Conservation (phyloP, 2,888 invertebrate species). For the Hirudinaria manillensis region DNA sequence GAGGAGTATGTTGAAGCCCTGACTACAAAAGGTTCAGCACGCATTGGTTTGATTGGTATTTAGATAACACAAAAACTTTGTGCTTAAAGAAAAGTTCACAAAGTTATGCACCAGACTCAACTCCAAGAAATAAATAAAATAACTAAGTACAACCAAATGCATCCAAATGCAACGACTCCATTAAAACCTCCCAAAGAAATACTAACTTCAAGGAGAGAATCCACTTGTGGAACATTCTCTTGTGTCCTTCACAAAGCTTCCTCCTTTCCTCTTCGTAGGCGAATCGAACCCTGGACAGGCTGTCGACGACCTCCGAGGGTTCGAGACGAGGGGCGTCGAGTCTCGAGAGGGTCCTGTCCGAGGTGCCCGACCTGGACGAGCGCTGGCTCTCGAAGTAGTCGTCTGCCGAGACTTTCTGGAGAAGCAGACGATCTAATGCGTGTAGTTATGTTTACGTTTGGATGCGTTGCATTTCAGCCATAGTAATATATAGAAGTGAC, state of each 20-base stretch:
- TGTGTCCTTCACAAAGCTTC: constrained; percentile 43
- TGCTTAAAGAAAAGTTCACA: background rate
- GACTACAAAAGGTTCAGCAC: constrained; percentile 53
- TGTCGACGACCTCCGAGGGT: constrained; percentile 43
- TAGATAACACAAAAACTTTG: too few relatives aligned
- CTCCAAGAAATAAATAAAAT: background rate
- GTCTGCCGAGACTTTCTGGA: constrained; percentile 17
- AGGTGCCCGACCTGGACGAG: constrained; percentile 40
- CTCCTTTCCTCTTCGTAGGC: constrained; percentile 43
- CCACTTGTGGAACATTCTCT: constrained; percentile 46
- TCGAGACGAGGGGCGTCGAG: constrained; percentile 48
- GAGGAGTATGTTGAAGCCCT: constrained; percentile 77
- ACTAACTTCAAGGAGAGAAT: constrained; percentile 50
- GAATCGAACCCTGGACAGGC: constrained; percentile 41
- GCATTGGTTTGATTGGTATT: too few relatives aligned
- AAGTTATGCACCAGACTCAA: constrained; percentile 5
- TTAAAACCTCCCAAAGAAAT: background rate
- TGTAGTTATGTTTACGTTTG: too few relatives aligned
- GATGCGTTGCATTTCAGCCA: too few relatives aligned
- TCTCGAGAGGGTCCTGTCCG: constrained; percentile 50
- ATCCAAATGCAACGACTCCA: background rate
- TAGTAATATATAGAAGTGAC: too few relatives aligned
- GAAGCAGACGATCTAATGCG: background rate
- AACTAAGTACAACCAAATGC: too few relatives aligned
- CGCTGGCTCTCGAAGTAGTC: constrained; percentile 12